Evolutionary conservation across 2,113 vertebrate species (phyloP).

Genomic region (Zosterops borbonicus): DNA sequence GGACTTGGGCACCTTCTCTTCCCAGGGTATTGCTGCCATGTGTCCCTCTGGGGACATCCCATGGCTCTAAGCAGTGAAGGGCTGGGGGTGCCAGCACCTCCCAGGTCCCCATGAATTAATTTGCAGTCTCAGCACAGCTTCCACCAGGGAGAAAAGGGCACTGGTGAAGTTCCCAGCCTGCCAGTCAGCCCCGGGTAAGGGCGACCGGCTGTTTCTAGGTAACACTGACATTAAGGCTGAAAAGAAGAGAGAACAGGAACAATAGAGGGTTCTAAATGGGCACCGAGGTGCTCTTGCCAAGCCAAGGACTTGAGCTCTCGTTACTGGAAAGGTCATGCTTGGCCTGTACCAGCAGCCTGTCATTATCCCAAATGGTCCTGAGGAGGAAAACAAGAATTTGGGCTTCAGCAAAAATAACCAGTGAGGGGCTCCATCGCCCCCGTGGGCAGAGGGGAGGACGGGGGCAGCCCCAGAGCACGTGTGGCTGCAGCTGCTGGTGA

Average conservation of each 20-base stretch:
- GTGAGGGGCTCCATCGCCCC: accelerated
- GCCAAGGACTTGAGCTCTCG: background rate
- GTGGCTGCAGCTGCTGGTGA: slow-evolving; percentile 16
- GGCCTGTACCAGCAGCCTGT: background rate
- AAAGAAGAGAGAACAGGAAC: slow-evolving; percentile 5
- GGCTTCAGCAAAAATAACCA: background rate
- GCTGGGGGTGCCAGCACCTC: background rate
- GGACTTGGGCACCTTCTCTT: background rate
- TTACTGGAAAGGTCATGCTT: background rate
- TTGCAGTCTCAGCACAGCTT: background rate
- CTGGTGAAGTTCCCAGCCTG: background rate
- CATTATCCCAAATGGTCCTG: background rate
- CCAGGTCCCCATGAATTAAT: background rate
- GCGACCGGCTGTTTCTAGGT: slow-evolving; percentile 32
- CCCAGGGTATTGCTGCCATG: background rate
- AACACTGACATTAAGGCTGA: slow-evolving; percentile 5
- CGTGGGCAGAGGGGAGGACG: background rate
- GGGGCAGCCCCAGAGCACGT: background rate
- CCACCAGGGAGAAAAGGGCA: background rate
- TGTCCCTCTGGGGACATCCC: background rate
- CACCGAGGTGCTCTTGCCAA: background rate
- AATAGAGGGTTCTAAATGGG: slow-evolving; percentile 11
- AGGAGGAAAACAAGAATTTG: background rate
- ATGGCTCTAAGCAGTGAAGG: background rate
- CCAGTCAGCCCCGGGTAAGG: background rate